phyloP scores from a whole-genome alignment of 2,113 vertebrate genomes.

The Agapornis roseicollis region DNA sequence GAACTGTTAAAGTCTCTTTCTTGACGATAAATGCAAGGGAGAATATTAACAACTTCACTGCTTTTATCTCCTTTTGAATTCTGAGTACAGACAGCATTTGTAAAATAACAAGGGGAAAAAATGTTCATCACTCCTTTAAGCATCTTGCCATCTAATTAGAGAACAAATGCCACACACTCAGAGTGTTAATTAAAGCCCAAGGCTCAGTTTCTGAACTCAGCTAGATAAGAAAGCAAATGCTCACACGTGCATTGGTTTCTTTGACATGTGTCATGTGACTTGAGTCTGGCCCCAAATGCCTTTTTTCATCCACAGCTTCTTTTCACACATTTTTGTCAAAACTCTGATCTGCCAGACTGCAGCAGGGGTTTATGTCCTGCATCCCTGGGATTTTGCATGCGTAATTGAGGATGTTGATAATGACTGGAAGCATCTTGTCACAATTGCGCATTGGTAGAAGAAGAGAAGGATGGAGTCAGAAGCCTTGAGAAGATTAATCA shows the following conservation, averaged over 20 bases:
- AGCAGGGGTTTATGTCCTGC: background rate
- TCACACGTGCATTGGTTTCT: background rate
- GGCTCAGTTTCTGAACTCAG: background rate
- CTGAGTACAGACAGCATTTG: background rate
- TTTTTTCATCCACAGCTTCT: background rate
- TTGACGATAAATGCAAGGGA: background rate
- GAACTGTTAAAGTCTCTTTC: background rate
- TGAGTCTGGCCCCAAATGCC: background rate
- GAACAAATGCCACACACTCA: background rate
- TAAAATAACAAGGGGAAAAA: background rate
- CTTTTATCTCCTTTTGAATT: background rate
- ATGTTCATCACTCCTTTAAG: background rate
- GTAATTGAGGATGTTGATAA: background rate
- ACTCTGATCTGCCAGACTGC: background rate
- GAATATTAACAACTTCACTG: background rate
- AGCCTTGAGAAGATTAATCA: slow-evolving; percentile 29
- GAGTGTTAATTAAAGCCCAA: background rate
- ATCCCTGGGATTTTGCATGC: background rate
- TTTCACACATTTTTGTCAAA: slow-evolving; percentile 1
- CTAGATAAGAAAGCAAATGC: background rate
- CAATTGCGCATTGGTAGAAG: background rate
- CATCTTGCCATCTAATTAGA: slow-evolving; percentile 1
- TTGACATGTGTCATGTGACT: background rate
- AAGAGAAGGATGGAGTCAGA: background rate
- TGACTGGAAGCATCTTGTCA: background rate